These are phyloP conservation scores for Saguinus midas DNA, from an alignment of 2,113 vertebrate genomes.

Conservation along the genomic window DNA sequence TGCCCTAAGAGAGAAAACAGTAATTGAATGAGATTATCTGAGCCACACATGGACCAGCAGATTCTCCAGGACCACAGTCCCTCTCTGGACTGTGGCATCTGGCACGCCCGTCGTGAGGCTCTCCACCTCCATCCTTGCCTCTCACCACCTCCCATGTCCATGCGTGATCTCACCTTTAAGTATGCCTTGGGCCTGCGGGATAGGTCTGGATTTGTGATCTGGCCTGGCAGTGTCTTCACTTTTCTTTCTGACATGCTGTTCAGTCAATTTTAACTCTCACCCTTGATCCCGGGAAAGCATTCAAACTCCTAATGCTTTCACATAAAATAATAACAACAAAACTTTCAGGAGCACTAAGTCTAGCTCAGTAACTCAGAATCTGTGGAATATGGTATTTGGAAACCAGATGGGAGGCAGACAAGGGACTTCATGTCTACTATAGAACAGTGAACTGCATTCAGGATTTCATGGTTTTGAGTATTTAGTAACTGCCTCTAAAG, in stretches of 20 bases:
- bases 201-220: not conserved
- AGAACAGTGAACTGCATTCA: slow-evolving; percentile 40
- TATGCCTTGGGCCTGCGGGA: not conserved
- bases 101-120: not conserved
- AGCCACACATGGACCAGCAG: not conserved
- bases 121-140: not conserved
- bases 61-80: not conserved
- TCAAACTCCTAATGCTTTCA: not conserved
- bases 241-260: not conserved
- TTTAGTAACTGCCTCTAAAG: slow-evolving; percentile 51
- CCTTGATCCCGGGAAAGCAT: not conserved
- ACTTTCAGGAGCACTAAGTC: not conserved
- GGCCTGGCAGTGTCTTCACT: not conserved
- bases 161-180: not conserved
- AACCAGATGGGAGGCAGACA: not conserved
- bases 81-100: not conserved
- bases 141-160: not conserved
- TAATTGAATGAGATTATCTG: not conserved
- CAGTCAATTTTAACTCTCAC: not conserved
- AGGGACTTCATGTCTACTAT: not conserved
- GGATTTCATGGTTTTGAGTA: slow-evolving; percentile 49
- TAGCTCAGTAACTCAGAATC: not conserved
- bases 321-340: not conserved
- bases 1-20: not conserved
- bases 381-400: not conserved